Percentiles rank a stretch among this genome's conserved stretches.
Conservation (phyloP, 2,888 invertebrate species). For the Iphiclides podalirius region DNA sequence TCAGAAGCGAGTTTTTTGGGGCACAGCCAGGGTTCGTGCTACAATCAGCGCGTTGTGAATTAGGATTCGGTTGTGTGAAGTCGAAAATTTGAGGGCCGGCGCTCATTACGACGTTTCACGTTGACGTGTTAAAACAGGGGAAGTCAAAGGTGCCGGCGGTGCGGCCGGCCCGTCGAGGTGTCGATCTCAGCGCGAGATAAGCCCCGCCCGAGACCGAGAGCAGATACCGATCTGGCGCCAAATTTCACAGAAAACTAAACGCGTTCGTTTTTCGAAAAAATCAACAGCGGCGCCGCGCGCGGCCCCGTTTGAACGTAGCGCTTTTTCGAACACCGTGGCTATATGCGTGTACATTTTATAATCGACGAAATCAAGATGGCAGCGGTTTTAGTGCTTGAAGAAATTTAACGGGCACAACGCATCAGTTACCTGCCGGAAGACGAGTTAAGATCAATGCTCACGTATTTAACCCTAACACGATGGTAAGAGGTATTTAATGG, state of each 20-base stretch:
- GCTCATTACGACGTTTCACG: constrained; percentile 52
- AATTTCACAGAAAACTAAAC: constrained; percentile 67
- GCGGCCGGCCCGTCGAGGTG: constrained; percentile 47
- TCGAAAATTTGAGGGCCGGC: constrained; percentile 23
- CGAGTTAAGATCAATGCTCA: no score
- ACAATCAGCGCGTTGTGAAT: background rate
- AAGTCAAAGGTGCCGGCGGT: constrained; percentile 52
- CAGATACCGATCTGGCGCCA: constrained; percentile 71
- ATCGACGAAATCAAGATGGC: constrained; percentile 1
- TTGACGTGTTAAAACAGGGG: constrained; percentile 58
- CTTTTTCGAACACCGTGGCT: constrained; percentile 12
- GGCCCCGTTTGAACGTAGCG: constrained; percentile 37
- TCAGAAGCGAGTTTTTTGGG: no score
- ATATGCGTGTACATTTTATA: constrained; percentile 9
- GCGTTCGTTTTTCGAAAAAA: constrained; percentile 37
- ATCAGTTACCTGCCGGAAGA: constrained; percentile 33
- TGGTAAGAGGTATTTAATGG: no score
- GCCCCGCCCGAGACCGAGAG: constrained; percentile 31
- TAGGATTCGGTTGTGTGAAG: constrained; percentile 6
- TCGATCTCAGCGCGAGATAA: constrained; percentile 64
- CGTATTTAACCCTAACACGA: no score
- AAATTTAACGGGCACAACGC: background rate
- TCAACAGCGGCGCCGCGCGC: background rate
- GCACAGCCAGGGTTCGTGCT: background rate
- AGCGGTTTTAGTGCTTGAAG: background rate